These are phyloP conservation scores for Campoplex nolae DNA, from an alignment of 2,888 invertebrate species.

Conservation along the genomic window DNA sequence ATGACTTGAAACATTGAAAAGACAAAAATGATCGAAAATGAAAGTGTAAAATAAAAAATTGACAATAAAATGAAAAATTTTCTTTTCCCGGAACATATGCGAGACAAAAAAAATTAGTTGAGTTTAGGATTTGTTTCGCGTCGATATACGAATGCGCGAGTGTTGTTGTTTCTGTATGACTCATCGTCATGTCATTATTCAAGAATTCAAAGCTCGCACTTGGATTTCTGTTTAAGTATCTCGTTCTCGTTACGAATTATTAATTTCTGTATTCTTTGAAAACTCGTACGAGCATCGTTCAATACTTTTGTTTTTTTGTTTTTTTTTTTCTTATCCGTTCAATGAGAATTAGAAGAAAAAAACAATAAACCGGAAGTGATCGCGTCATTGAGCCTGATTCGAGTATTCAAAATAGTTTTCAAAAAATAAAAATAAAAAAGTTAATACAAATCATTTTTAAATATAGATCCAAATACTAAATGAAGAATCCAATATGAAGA, in stretches of 20 bases:
- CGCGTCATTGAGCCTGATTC: not conserved
- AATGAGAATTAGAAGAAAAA: not conserved
- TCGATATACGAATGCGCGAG: not conserved
- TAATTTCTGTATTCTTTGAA: not conserved
- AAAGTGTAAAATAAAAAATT: no score
- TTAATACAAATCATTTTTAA: no score
- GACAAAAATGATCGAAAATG: no score
- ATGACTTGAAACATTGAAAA: no score
- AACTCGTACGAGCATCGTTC: not conserved
- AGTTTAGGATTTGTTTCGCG: not conserved
- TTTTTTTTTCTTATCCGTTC: not conserved
- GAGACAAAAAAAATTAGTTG: not conserved
- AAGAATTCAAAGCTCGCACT: conserved; percentile 25
- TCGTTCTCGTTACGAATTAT: not conserved
- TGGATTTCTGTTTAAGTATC: not conserved
- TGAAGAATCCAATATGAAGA: no score
- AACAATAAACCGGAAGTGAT: not conserved
- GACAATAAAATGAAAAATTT: not conserved
- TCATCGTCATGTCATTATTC: not conserved
- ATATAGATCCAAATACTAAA: no score
- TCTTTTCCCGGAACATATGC: not conserved
- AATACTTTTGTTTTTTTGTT: not conserved
- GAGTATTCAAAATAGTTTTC: not conserved
- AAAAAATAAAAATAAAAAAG: no score
- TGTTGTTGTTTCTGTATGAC: not conserved